Conservation (phyloP, 2,888 invertebrate genomes). For the Drosophila neonasuta region DNA sequence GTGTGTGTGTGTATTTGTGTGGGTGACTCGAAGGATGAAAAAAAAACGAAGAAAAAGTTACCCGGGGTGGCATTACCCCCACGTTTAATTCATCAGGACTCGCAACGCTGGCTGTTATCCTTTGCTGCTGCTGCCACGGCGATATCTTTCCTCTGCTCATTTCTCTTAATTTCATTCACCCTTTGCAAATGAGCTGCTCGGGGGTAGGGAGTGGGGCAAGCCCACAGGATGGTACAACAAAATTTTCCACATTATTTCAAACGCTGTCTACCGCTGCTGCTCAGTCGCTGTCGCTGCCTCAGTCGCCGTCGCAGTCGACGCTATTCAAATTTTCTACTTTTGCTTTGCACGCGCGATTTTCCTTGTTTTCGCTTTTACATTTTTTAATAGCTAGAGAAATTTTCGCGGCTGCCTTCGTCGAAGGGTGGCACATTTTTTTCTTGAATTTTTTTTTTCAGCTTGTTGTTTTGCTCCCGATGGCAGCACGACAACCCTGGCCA, state of each 20-base stretch:
- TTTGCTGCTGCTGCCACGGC: slow-evolving; percentile 35
- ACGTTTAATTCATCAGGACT: slow-evolving; percentile 63
- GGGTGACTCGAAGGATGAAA: slow-evolving; percentile 19
- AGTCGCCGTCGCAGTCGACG: slow-evolving; percentile 47
- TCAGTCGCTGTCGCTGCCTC: slow-evolving; percentile 23
- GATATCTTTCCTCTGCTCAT: slow-evolving; percentile 50
- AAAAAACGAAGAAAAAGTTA: slow-evolving; percentile 35
- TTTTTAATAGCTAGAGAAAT: slow-evolving; percentile 76
- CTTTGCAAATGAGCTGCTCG: slow-evolving; percentile 74
- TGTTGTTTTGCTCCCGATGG: slow-evolving; percentile 40
- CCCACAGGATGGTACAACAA: slow-evolving; percentile 49
- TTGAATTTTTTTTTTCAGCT: slow-evolving; percentile 5
- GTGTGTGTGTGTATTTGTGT: slow-evolving; percentile 13
- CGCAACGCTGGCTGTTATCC: slow-evolving; percentile 52
- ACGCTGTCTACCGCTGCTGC: slow-evolving; percentile 28
- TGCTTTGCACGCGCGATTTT: slow-evolving; percentile 78
- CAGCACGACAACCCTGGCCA: slow-evolving; percentile 69
- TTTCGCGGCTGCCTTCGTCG: slow-evolving; percentile 44
- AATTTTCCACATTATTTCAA: slow-evolving; percentile 71
- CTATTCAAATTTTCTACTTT: slow-evolving; percentile 75
- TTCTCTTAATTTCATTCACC: slow-evolving; percentile 76
- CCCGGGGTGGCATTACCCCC: slow-evolving; percentile 55
- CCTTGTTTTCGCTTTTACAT: slow-evolving; percentile 78
- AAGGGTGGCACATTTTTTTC: slow-evolving; percentile 55
- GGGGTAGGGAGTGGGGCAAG: slow-evolving; percentile 17